Base-by-base conservation (phyloP, 2,113 vertebrate genomes). In the Marmota flaviventris region DNA sequence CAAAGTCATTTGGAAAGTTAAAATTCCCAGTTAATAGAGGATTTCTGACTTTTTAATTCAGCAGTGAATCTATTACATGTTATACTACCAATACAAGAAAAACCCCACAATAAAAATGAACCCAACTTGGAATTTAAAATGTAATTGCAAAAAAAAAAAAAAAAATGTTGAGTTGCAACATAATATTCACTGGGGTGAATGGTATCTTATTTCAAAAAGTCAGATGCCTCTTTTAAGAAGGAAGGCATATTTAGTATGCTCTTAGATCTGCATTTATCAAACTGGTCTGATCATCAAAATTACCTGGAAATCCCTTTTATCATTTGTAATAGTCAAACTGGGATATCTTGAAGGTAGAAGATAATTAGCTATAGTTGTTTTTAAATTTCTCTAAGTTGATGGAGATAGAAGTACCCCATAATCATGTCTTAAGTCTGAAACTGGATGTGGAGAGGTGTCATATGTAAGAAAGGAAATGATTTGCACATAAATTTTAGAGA, bases 1-100 rank as follows among this genome's bases (percentile, higher is more conserved):
- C 70, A 42, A 78, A 77, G 25, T 93, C 32, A 75, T 94, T 94
- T 88, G 42, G 84, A 89, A 95, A 92, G 58, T 45, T 88, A 20
- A 37, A 86, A 86, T 86, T 91, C 65, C 27, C 67, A 18, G 6
- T 61, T 85, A 81, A 88, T 11, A 67, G 1, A 88, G 18, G 42
- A 32, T 34, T 51, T 95, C 48, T 89, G 79, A 69, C 67, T 89
- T 63, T 77, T 67, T 37, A 73, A 87, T 37, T 77, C 58, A 72
- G 1, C 32, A 63, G 20, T 78, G 88, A 94, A 67, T 88, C 11
- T 65, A 27, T 39, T 37, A 82, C 25, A 51, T 92, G 24, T 48
- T 63, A 70, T 45, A 27, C 5, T 81, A 3, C 1, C 8, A 39
- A 34, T 82, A 56, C 0, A 58, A 53, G 61, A 9, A 25, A 63